phyloP scores from a whole-genome alignment of 2,113 vertebrate genomes.

The Plestiodon gilberti region DNA sequence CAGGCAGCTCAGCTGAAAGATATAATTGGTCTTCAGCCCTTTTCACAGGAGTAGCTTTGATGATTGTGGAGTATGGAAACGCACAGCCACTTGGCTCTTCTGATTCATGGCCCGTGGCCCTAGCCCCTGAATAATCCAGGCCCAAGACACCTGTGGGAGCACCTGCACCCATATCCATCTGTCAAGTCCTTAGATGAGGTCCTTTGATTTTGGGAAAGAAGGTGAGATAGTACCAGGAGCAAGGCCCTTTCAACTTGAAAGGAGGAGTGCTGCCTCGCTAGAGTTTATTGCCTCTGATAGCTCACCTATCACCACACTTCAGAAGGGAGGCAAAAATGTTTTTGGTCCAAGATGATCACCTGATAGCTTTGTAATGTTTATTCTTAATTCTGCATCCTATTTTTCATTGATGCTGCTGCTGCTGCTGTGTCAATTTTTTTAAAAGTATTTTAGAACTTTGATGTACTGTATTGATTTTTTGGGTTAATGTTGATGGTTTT shows the following conservation, averaged over 20 bases:
- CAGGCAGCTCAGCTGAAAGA: constrained; percentile 54
- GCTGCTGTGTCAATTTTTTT: too few species aligned
- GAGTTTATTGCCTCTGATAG: background rate
- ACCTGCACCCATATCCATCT: too few species aligned
- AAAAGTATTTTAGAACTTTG: too few species aligned
- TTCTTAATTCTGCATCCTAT: background rate
- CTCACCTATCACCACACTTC: background rate
- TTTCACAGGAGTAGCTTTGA: constrained; percentile 29
- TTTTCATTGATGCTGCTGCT: background rate
- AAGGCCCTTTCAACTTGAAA: background rate
- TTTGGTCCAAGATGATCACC: background rate
- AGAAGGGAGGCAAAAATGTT: background rate
- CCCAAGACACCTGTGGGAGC: background rate
- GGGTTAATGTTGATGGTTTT: too few species aligned
- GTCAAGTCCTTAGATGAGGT: background rate
- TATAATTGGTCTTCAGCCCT: constrained; percentile 63
- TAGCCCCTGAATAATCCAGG: background rate
- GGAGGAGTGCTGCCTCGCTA: background rate
- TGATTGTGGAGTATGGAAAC: background rate
- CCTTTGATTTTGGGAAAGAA: background rate
- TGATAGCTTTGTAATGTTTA: background rate
- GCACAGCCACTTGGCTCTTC: constrained; percentile 18
- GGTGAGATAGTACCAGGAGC: background rate
- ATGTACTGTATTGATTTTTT: too few species aligned
- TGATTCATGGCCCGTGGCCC: constrained; percentile 12